A percentile compares a stretch with the other conserved stretches of the same genome.
Evolutionary conservation across 2,113 vertebrate genomes (phyloP).

Genomic region (Erpornis zantholeuca): DNA sequence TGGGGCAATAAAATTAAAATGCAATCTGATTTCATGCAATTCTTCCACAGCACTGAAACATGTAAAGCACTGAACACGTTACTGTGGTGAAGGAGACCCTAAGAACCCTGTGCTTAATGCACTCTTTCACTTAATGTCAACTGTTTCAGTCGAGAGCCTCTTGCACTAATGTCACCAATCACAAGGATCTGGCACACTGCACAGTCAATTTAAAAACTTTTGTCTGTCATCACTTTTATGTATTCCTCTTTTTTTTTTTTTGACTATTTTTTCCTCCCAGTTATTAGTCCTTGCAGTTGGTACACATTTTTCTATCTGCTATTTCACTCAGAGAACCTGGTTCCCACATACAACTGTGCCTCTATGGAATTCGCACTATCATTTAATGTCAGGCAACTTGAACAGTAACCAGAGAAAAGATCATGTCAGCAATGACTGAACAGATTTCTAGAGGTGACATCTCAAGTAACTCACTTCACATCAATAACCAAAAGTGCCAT

Average conservation of each 20-base stretch:
- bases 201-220: neutral
- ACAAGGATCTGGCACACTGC: neutral
- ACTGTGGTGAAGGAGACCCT: neutral
- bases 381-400: neutral
- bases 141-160: neutral
- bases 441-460: neutral
- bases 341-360: neutral
- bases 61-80: neutral
- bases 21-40: neutral
- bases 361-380: neutral
- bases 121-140: neutral
- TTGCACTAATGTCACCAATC: neutral
- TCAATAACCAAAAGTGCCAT: neutral
- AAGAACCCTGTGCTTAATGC: neutral
- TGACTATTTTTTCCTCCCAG: neutral
- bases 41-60: neutral
- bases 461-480: neutral
- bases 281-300: neutral
- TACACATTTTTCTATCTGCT: neutral
- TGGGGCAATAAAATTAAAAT: neutral
- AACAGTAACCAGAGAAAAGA: neutral
- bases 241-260: neutral
- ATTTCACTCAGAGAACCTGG: neutral
- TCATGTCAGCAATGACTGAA: neutral
- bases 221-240: neutral